Percentiles rank a stretch among this genome's conserved stretches.
phyloP scores from a whole-genome alignment of 2,797 vertebrate species.

The Siniperca scherzeri region DNA sequence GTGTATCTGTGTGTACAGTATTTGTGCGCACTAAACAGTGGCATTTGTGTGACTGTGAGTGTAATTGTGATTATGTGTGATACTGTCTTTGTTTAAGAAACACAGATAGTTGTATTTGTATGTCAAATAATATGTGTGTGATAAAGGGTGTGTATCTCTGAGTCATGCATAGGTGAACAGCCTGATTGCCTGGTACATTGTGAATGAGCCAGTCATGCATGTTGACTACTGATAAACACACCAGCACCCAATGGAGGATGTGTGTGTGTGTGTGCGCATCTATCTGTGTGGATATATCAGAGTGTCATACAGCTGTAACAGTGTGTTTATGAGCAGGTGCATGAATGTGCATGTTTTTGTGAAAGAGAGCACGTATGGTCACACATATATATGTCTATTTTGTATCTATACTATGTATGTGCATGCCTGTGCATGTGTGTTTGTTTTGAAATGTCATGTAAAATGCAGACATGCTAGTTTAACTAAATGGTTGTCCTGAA shows the following conservation, averaged over 20 bases:
- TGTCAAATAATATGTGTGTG: slow-evolving; percentile 48
- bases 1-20: slow-evolving; percentile 12
- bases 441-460: slow-evolving; percentile 20
- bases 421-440: slow-evolving; percentile 13
- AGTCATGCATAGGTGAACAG: slow-evolving; percentile 74
- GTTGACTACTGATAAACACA: slow-evolving; percentile 71
- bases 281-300: not conserved
- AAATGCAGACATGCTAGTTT: slow-evolving; percentile 47
- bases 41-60: slow-evolving; percentile 21
- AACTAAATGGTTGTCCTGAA: slow-evolving; percentile 42
- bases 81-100: slow-evolving; percentile 58
- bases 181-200: slow-evolving; percentile 72
- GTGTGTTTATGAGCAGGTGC: not conserved
- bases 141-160: slow-evolving; percentile 54
- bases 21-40: slow-evolving; percentile 21
- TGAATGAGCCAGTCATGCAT: slow-evolving; percentile 74
- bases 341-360: not conserved
- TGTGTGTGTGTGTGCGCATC: not conserved
- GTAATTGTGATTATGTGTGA: slow-evolving; percentile 27
- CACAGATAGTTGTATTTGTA: slow-evolving; percentile 53
- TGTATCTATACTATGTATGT: not conserved
- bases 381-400: slow-evolving; percentile 9
- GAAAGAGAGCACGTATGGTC: not conserved
- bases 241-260: not conserved
- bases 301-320: slow-evolving; percentile 2